These are phyloP conservation scores for Porites cylindrica DNA, from an alignment of 92 coral and sea anemone species.

Conservation along the genomic window DNA sequence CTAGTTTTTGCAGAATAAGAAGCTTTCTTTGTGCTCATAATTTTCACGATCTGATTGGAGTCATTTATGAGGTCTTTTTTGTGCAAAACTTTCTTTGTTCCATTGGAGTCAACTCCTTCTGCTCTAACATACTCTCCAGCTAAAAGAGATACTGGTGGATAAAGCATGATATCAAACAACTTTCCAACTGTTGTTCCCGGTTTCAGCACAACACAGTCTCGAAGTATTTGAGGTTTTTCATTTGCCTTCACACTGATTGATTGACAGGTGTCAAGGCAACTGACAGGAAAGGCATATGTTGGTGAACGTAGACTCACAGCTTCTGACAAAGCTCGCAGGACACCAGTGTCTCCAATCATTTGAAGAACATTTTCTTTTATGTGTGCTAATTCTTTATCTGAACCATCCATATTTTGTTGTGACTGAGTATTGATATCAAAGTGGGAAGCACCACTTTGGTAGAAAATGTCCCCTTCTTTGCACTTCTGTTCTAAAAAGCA, in stretches of 20 bases:
- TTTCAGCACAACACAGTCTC: constrained; percentile 80
- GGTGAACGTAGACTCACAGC: constrained; percentile 79
- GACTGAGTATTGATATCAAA: constrained; percentile 21
- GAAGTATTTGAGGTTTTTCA: constrained; percentile 44
- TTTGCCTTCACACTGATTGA: constrained; percentile 54
- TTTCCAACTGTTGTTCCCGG: constrained; percentile 85
- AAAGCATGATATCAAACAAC: constrained; percentile 70
- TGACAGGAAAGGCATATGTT: constrained; percentile 79
- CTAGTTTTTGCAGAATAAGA: constrained; percentile 55
- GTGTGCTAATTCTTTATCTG: constrained; percentile 4
- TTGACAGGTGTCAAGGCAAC: constrained; percentile 76
- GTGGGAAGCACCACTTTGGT: constrained; percentile 72
- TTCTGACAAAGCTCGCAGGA: constrained; percentile 75
- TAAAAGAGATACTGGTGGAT: constrained; percentile 76
- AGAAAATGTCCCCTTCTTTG: constrained; percentile 52
- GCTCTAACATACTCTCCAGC: constrained; percentile 93
- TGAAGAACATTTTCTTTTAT: constrained; percentile 52
- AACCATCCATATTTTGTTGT: neutral
- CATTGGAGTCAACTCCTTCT: constrained; percentile 70
- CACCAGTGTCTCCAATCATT: constrained; percentile 73
- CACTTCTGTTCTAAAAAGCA: constrained; percentile 72
- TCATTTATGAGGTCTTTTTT: constrained; percentile 73
- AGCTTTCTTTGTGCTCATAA: constrained; percentile 87
- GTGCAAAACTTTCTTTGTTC: constrained; percentile 76
- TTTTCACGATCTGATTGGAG: constrained; percentile 70